These are phyloP conservation scores for Lymantria dispar DNA, from an alignment of 2,888 invertebrate genomes.

Conservation along the genomic window DNA sequence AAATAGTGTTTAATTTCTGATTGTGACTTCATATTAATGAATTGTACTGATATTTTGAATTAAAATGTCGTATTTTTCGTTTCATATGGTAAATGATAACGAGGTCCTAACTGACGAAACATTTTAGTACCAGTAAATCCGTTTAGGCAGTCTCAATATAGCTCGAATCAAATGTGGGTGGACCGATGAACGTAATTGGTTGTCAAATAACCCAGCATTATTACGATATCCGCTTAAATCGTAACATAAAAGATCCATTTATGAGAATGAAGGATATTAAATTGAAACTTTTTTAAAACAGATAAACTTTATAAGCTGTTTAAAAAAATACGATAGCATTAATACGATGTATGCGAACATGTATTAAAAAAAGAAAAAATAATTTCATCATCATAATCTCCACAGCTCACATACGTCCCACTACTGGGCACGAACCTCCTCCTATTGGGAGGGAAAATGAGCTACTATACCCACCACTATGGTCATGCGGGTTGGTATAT, in stretches of 20 bases:
- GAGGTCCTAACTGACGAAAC: neutral
- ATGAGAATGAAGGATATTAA: neutral
- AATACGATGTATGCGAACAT: too few species aligned
- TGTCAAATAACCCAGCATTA: neutral
- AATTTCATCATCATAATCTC: too few species aligned
- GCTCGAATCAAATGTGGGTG: constrained; percentile 12
- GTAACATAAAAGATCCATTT: constrained; percentile 4
- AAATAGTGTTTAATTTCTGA: too few species aligned
- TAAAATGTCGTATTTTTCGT: neutral
- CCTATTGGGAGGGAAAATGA: too few species aligned
- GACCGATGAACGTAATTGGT: constrained; percentile 21
- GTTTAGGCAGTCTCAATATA: neutral
- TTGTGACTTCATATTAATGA: neutral
- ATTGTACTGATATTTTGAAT: neutral
- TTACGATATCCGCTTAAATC: constrained; percentile 11
- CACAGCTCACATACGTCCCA: too few species aligned
- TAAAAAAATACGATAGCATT: too few species aligned
- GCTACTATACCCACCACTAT: too few species aligned
- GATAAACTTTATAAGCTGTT: too few species aligned
- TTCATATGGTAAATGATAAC: neutral
- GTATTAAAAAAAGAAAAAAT: too few species aligned
- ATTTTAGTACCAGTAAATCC: neutral
- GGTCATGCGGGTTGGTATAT: too few species aligned
- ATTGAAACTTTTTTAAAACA: neutral
- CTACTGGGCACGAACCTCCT: too few species aligned